Evolutionary conservation across 2,888 invertebrate genomes (phyloP), one percentile per base, ranked within the genome.

Genomic region (Cremastinae sp.): DNA sequence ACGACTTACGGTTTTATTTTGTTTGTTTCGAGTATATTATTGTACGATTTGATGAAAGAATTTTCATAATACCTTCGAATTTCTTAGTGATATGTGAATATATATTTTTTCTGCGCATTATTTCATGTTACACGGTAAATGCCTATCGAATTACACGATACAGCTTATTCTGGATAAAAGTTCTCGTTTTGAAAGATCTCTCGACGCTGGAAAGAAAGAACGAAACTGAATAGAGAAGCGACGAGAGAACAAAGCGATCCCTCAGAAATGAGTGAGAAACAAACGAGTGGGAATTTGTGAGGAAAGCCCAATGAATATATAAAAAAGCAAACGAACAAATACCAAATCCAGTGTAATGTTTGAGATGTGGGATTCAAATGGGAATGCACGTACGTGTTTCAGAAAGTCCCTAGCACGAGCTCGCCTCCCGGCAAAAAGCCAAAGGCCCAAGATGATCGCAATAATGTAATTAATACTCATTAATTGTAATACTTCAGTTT

Each of bases 381-480:
- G 80, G 80, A 85, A 87, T 87, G 85, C 86, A 87, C 86, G 82
- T 88, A 86, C 88, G 88, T 89, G 88, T 89, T 89, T 89, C 88
- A 88, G 88, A 88, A 87, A 84, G 85, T 83, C 85, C 87, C 86
- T 88, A 88, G 88, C 88, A 88, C 87, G 88, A 89, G 88, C 84
- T 88, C 88, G 84, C 84, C 85, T 86, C 85, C 88, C 85, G 87
- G 86, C 87, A 89, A 89, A 88, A 88, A 87, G 87, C 85, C 85
- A 85, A 88, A 88, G 88, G 87, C 85, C 84, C 86, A 87, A 87
- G 88, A 88, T 82, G 88, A 88, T 86, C 86, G 85, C 84, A 87
- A 87, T 86, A 88, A 88, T 88, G 88, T 89, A 88, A 88, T 88
- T 88, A 88, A 88, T 88, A 84, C 83, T 87, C 86, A 88, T 84